Percentiles rank a stretch among this genome's conserved stretches.
Conservation (phyloP, 2,888 invertebrate species). For the Lasioglossum vierecki region DNA sequence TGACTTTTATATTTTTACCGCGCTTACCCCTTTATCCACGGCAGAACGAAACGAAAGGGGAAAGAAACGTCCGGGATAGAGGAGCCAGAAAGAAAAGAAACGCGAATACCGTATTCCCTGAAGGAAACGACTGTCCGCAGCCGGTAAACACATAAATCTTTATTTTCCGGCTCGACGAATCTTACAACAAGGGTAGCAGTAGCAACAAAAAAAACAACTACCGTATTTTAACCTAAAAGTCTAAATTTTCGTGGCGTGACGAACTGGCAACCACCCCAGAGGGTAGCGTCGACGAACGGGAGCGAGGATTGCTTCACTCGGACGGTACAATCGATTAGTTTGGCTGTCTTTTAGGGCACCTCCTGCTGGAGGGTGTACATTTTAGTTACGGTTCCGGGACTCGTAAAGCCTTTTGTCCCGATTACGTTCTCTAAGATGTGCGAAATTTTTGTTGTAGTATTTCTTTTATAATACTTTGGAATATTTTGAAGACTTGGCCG, state of each 20-base stretch:
- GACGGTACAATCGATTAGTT: constrained; percentile 41
- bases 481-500: neutral
- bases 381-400: neutral
- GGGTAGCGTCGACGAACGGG: neutral
- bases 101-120: constrained; percentile 65
- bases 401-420: neutral
- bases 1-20: constrained; percentile 80
- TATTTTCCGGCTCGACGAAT: constrained; percentile 62
- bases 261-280: constrained; percentile 12
- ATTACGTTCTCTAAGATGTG: neutral
- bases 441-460: neutral
- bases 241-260: constrained; percentile 68
- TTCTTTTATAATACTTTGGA: neutral
- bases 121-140: constrained; percentile 67
- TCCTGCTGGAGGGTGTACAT: neutral
- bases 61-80: constrained; percentile 18
- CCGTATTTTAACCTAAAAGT: constrained; percentile 78
- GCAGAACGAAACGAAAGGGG: constrained; percentile 30
- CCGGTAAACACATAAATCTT: constrained; percentile 77
- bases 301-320: neutral
- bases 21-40: constrained; percentile 69
- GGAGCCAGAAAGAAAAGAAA: constrained; percentile 49
- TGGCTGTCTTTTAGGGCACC: neutral
- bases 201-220: constrained; percentile 69
- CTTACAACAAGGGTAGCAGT: constrained; percentile 45